Evolutionary conservation across 2,888 invertebrate genomes (phyloP), one percentile per base, ranked within the genome.

Genomic region (Taphrorychus bicolor): DNA sequence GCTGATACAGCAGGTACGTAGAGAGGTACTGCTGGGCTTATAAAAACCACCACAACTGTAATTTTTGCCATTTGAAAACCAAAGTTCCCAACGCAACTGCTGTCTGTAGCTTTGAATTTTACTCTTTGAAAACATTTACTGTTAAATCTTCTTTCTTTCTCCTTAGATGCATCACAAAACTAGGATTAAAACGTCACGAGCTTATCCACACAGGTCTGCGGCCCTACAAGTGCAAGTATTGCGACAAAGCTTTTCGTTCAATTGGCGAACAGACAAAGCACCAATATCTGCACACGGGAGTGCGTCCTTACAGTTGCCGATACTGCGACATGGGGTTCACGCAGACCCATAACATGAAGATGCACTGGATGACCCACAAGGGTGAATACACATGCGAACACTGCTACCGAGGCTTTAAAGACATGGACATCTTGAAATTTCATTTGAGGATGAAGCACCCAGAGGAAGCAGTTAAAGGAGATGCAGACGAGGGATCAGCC

Each of bases 171-270:
- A 65, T 65, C 22, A 61, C 65, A 2, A 60, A 58, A 51, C 65
- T 57, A 32, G 65, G 65, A 1, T 14, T 72, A 42, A 75, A 73
- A 59, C 59, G 73, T 18, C 75, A 75, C 56, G 66, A 66, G 18
- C 45, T 71, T 11, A 72, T 64, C 2, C 75, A 75, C 32, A 74
- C 74, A 3, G 73, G 72, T 0, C 68, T 56, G 9, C 58, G 73
- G 14, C 74, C 74, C 4, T 74, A 71, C 53, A 14, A 17, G 0
- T 75, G 75, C 53, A 40, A 52, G 5, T 62, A 62, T 17, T 75
- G 74, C 48, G 64, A 71, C 0, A 75, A 74, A 59, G 60, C 49
- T 1, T 75, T 74, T 45, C 53, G 69, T 42, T 71, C 74, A 0
- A 7, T 58, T 16, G 67, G 72, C 4, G 73, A 73, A 59, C 59